A percentile compares a stretch with the other conserved stretches of the same genome.
These are phyloP conservation scores for Andrena flavipes DNA, from an alignment of 2,888 invertebrate species.

Conservation along the genomic window DNA sequence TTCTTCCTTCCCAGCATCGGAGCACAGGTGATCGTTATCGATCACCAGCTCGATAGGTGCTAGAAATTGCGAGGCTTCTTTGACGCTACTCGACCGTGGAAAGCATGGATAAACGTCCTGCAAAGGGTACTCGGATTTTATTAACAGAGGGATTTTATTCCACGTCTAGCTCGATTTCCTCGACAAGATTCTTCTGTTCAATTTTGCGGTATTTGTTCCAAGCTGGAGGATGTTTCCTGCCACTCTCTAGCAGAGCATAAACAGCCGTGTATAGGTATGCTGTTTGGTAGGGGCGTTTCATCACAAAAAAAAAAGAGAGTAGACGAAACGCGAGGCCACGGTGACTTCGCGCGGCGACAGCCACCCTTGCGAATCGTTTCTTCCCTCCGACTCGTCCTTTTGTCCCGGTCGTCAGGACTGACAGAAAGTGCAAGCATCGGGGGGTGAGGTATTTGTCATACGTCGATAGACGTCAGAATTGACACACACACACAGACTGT, in stretches of 20 bases:
- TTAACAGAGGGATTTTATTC: not conserved
- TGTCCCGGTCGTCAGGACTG: slow-evolving; percentile 76
- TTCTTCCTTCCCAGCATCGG: not conserved
- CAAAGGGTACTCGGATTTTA: not conserved
- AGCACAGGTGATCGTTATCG: too few species aligned
- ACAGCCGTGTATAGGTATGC: not conserved
- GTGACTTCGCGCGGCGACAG: slow-evolving; percentile 63
- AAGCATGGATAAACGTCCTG: too few species aligned
- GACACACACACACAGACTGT: slow-evolving; percentile 69
- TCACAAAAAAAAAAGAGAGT: not conserved
- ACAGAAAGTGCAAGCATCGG: slow-evolving; percentile 74
- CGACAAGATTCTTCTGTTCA: not conserved
- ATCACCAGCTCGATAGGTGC: too few species aligned
- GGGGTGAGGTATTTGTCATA: slow-evolving; percentile 82
- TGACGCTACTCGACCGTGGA: not conserved
- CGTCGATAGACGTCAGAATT: slow-evolving; percentile 83
- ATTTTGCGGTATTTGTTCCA: not conserved
- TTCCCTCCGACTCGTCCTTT: slow-evolving; percentile 68
- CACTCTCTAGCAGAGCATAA: not conserved
- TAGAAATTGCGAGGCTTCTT: too few species aligned
- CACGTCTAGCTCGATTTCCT: not conserved
- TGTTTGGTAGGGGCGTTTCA: not conserved
- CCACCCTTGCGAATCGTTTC: slow-evolving; percentile 49
- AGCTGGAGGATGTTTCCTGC: not conserved
- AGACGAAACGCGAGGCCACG: slow-evolving; percentile 21